Percentiles rank a stretch among this genome's conserved stretches.
phyloP scores from a whole-genome alignment of 2,888 invertebrate species.

The Halictus ligatus region DNA sequence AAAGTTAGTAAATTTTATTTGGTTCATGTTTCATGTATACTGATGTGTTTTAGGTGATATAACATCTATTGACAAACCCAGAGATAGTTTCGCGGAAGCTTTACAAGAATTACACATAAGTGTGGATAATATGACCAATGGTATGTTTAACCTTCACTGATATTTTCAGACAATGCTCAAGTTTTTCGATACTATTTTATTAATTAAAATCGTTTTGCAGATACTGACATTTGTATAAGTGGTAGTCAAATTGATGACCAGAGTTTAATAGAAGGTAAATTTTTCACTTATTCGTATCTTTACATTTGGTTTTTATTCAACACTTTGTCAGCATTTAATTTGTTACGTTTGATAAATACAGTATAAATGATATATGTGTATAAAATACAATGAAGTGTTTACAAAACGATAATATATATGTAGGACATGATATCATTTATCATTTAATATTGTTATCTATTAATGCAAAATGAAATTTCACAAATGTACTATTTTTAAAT shows the following conservation, averaged over 20 bases:
- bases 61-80: not conserved
- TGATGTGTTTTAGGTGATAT: not conserved
- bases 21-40: not conserved
- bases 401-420: too few species aligned
- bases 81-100: not conserved
- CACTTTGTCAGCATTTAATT: not conserved
- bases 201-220: constrained; percentile 8
- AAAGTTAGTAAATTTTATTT: too few species aligned
- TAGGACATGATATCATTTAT: too few species aligned
- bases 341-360: not conserved
- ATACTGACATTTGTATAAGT: constrained; percentile 1
- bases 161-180: too few species aligned
- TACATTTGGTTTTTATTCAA: constrained; percentile 3
- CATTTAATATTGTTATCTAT: too few species aligned
- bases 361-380: too few species aligned
- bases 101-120: not conserved
- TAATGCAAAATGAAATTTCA: too few species aligned
- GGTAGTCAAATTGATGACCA: not conserved
- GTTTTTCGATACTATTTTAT: not conserved
- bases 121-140: not conserved
- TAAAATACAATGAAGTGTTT: too few species aligned
- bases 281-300: constrained; percentile 5
- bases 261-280: constrained; percentile 7
- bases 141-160: constrained; percentile 2
- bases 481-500: too few species aligned